phyloP scores from a whole-genome alignment of 53 echinoderm and acorn worm genomes.

The Actinopyga echinites region DNA sequence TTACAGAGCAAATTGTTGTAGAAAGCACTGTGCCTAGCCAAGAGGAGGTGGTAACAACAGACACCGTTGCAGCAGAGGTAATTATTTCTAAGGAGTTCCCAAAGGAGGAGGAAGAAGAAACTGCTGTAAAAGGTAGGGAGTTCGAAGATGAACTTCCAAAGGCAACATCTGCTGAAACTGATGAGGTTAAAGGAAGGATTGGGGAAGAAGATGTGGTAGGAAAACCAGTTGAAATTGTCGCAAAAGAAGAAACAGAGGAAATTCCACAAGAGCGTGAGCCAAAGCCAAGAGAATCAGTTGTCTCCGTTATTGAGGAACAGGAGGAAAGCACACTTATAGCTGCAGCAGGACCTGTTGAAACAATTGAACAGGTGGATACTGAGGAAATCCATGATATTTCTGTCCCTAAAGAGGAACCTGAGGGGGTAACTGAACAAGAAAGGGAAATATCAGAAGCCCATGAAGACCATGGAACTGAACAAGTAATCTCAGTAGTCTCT shows the following conservation, averaged over 20 bases:
- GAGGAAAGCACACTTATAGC: neutral
- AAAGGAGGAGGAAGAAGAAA: slow-evolving; percentile 27
- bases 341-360: too few relatives aligned
- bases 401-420: too few relatives aligned
- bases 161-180: neutral
- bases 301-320: neutral
- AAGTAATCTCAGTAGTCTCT: too few relatives aligned
- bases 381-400: too few relatives aligned
- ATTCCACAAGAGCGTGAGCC: neutral
- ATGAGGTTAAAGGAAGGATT: neutral
- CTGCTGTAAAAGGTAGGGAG: neutral
- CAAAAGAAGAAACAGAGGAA: slow-evolving; percentile 7
- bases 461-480: too few relatives aligned
- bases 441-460: neutral
- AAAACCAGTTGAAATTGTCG: neutral
- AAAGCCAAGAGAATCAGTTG: neutral
- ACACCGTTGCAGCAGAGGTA: slow-evolving; percentile 1
- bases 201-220: slow-evolving; percentile 4
- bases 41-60: neutral
- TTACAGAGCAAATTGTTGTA: slow-evolving; percentile 38
- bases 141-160: neutral
- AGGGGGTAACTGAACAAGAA: neutral
- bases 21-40: slow-evolving; percentile 14
- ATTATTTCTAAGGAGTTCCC: neutral
- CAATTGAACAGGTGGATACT: too few relatives aligned